Percentiles rank a stretch among this genome's conserved stretches.
These are phyloP conservation scores for Nettapus auritus DNA, from an alignment of 2,113 vertebrate genomes.

Conservation along the genomic window DNA sequence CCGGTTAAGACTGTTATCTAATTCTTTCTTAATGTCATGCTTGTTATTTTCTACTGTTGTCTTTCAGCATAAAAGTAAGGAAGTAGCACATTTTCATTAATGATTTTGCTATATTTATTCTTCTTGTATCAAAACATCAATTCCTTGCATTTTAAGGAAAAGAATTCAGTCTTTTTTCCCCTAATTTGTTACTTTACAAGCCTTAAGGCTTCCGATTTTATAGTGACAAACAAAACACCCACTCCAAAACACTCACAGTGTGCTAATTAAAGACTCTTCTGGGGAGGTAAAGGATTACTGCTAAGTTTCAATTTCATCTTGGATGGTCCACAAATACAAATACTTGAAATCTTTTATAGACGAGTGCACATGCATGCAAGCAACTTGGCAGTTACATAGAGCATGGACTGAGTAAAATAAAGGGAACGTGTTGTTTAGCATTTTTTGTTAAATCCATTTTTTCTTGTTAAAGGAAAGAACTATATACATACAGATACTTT, in stretches of 20 bases:
- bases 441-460: not conserved
- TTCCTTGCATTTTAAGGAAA: slow-evolving; percentile 25
- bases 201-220: not conserved
- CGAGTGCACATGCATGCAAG: not conserved
- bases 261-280: slow-evolving; percentile 47
- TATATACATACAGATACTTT: not conserved
- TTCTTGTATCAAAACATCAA: not conserved
- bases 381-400: not conserved
- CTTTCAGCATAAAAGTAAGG: not conserved
- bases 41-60: not conserved
- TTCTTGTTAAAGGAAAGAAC: not conserved
- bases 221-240: not conserved
- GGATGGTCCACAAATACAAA: not conserved
- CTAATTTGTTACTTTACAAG: not conserved
- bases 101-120: not conserved
- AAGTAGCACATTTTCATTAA: slow-evolving; percentile 12
- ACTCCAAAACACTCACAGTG: not conserved
- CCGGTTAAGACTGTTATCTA: not conserved
- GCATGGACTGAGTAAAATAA: not conserved
- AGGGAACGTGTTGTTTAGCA: not conserved
- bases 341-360: not conserved
- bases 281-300: slow-evolving; percentile 12
- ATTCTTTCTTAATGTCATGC: not conserved
- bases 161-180: not conserved
- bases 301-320: slow-evolving; percentile 17